Conservation (phyloP, 2,888 invertebrate species). For the Eudasyphora cyanicolor region DNA sequence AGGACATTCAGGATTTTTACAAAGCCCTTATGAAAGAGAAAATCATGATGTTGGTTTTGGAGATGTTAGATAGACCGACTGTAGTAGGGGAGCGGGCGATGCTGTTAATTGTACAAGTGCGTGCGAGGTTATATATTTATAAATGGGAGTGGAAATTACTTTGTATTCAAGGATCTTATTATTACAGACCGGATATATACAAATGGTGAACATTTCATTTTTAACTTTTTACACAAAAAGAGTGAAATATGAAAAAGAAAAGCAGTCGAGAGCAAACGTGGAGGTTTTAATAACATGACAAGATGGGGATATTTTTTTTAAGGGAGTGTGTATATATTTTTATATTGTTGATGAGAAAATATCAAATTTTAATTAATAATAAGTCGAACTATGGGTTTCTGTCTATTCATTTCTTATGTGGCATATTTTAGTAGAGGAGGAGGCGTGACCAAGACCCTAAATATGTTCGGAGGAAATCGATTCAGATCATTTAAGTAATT, state of each 20-base stretch:
- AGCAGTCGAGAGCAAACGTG: too few species aligned
- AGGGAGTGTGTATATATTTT: too few species aligned
- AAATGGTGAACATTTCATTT: constrained; percentile 62
- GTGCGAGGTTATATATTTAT: neutral
- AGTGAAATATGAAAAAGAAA: neutral
- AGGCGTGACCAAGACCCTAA: too few species aligned
- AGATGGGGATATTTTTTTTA: too few species aligned
- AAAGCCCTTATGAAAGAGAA: neutral
- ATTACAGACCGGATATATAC: constrained; percentile 69
- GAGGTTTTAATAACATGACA: too few species aligned
- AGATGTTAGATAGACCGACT: neutral
- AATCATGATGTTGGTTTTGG: neutral
- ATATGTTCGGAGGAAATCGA: too few species aligned
- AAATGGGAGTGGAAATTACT: constrained; percentile 5
- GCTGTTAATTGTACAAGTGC: neutral
- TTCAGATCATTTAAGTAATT: too few species aligned
- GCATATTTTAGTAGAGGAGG: too few species aligned
- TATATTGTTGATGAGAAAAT: too few species aligned
- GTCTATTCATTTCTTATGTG: too few species aligned
- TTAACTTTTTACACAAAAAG: neutral
- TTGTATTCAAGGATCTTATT: constrained; percentile 65
- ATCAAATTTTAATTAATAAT: too few species aligned
- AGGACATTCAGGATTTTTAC: neutral
- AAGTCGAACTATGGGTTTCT: too few species aligned
- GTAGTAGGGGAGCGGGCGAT: neutral